Evolutionary conservation across 2,797 vertebrate species (phyloP).

Genomic region (Heteromormyrus szaboi): DNA sequence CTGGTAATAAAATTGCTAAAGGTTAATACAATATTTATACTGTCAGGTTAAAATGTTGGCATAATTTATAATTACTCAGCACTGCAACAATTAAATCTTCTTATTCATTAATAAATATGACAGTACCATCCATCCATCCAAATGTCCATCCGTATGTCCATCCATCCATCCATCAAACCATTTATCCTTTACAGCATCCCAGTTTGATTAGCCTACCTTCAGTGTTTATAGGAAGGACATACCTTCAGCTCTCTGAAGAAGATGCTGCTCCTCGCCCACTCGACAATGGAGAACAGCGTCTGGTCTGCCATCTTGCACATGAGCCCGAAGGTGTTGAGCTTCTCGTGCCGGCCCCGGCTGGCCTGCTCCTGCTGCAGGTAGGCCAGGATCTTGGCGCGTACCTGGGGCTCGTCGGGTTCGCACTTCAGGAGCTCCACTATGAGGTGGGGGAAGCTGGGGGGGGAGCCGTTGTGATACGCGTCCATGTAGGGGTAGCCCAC

Average conservation of each 20-base stretch:
- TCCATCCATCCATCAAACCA: background rate
- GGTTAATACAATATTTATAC: background rate
- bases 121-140: background rate
- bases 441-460: conserved; percentile 87
- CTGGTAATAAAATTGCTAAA: conserved; percentile 19
- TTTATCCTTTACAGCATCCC: background rate
- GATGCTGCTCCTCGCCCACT: conserved; percentile 96
- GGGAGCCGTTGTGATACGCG: conserved; percentile 79
- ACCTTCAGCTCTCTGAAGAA: conserved; percentile 99
- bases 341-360: conserved; percentile 85
- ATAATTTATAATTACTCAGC: background rate
- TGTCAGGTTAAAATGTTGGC: background rate
- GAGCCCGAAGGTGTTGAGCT: conserved; percentile 93
- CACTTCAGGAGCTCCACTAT: conserved; percentile 95
- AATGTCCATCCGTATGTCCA: background rate
- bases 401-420: conserved; percentile 90
- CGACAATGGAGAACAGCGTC: conserved; percentile 96
- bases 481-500: conserved; percentile 93
- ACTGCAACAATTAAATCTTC: background rate
- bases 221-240: conserved; percentile 37
- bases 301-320: conserved; percentile 99
- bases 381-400: conserved; percentile 88
- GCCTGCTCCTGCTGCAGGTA: conserved; percentile 95
- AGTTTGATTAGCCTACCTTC: background rate
- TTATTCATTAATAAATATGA: background rate